Conservation (phyloP, 2,113 vertebrate species). For the Tricholaema leucomelas region DNA sequence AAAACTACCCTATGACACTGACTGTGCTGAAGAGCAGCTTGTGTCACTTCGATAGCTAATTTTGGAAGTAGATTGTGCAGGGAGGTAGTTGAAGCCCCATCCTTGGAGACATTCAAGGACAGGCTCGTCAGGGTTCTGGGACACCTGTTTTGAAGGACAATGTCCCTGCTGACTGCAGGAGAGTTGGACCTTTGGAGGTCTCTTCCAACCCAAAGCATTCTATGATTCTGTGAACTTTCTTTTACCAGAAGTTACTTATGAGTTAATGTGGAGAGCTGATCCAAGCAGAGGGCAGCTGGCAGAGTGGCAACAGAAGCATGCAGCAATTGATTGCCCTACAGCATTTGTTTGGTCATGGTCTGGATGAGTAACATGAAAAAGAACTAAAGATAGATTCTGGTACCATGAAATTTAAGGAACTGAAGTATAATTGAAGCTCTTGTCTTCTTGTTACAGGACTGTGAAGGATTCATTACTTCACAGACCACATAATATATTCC, state of each 20-base stretch:
- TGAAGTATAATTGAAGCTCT: neutral
- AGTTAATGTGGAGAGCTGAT: neutral
- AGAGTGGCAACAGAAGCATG: neutral
- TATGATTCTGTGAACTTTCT: neutral
- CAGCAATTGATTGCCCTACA: neutral
- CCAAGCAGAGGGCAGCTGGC: neutral
- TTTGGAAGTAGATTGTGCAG: fast-evolving
- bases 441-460: neutral
- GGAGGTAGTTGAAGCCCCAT: too few relatives aligned
- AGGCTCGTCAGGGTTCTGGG: too few relatives aligned
- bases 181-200: too few relatives aligned
- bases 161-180: too few relatives aligned
- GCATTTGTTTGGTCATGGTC: fast-evolving
- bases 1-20: neutral
- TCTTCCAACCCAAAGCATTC: too few relatives aligned
- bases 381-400: neutral
- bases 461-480: neutral
- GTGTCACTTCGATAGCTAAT: neutral
- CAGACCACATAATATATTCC: neutral
- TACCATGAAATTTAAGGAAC: neutral
- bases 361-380: neutral
- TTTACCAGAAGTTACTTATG: neutral
- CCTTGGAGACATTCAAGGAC: too few relatives aligned
- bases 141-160: too few relatives aligned
- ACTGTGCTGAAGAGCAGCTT: neutral